These are phyloP conservation scores for Spondyliosoma cantharus DNA, from an alignment of 2,797 vertebrate species.

Conservation along the genomic window DNA sequence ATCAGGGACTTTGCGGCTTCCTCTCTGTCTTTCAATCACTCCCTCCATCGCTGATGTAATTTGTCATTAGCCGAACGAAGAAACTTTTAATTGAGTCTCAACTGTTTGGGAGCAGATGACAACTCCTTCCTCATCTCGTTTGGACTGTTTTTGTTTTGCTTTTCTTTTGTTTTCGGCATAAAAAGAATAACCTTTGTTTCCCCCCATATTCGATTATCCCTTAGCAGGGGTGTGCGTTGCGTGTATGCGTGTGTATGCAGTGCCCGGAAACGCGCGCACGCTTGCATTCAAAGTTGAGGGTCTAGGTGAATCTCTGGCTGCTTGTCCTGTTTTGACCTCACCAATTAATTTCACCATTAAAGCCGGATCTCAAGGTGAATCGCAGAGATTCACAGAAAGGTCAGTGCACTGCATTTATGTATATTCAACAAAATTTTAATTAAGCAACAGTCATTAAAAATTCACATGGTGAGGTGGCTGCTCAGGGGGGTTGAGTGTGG, in stretches of 20 bases:
- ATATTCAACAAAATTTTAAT: conserved; percentile 79
- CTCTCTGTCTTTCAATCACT: conserved; percentile 70
- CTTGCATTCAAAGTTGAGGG: conserved; percentile 22
- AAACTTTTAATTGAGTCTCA: conserved; percentile 83
- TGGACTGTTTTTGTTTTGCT: conserved; percentile 57
- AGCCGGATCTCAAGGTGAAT: conserved; percentile 76
- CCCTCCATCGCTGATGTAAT: conserved; percentile 74
- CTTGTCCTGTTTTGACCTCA: conserved; percentile 63
- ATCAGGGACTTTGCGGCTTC: conserved; percentile 67
- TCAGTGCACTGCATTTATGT: conserved; percentile 74
- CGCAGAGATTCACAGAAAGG: conserved; percentile 67
- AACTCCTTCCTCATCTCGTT: conserved; percentile 66
- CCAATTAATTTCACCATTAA: conserved; percentile 73
- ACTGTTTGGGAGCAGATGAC: conserved; percentile 71
- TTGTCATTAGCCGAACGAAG: conserved; percentile 75
- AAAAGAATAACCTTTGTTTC: conserved; percentile 58
- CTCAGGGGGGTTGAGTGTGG: conserved; percentile 62
- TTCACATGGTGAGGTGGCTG: conserved; percentile 65
- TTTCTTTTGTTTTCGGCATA: conserved; percentile 46
- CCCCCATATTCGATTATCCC: conserved; percentile 48
- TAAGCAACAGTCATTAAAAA: conserved; percentile 75
- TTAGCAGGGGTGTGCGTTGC: not conserved
- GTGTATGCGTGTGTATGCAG: not conserved
- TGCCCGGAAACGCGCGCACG: too few species aligned
- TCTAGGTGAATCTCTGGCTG: conserved; percentile 40